Evolutionary conservation across 2,113 vertebrate species (phyloP), one percentile per base, ranked within the genome.

Genomic region (Dipodomys stephensi): DNA sequence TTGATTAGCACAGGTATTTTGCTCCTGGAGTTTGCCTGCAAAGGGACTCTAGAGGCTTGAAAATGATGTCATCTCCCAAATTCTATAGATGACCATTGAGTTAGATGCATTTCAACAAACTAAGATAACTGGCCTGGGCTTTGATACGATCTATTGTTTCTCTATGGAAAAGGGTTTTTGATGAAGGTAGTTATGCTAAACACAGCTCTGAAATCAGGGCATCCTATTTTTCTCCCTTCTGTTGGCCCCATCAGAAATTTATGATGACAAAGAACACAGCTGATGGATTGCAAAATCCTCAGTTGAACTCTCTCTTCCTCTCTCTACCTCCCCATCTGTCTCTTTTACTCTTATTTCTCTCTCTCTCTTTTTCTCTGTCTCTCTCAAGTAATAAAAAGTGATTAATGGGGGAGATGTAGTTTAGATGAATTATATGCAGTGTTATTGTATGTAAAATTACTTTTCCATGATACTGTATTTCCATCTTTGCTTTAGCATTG

Each of bases 361-460:
- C 19, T 69, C 8, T 68, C 6, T 4, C 18, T 13, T 7, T 39
- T 1, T 46, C 6, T 22, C 7, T 49, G 12, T 86, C 7, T 93
- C 60, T 76, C 8, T 82, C 53, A 23, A 49, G 27, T 72, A 92
- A 84, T 94, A 90, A 83, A 68, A 92, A 87, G 4, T 93, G 73
- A 95, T 94, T 84, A 88, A 87, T 90, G 67, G 35, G 87, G 19
- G n/a, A 89, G 32, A 91, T 67, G 93, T 91, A 86, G 30, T 87
- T 87, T 90, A 65, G 9, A 79, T 84, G 23, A 93, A 83, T 94
- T 95, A 67, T 46, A 81, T 72, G 53, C 67, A 91, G 76, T 84
- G 6, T 85, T 79, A 72, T 89, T 94, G 93, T 78, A 84, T 44
- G 35, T 71, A 72, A 93, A 64, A 80, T 90, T 53, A 88, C 20